Conservation (phyloP, 1,140 invertebrate genomes). For the Anadara kagoshimensis region DNA sequence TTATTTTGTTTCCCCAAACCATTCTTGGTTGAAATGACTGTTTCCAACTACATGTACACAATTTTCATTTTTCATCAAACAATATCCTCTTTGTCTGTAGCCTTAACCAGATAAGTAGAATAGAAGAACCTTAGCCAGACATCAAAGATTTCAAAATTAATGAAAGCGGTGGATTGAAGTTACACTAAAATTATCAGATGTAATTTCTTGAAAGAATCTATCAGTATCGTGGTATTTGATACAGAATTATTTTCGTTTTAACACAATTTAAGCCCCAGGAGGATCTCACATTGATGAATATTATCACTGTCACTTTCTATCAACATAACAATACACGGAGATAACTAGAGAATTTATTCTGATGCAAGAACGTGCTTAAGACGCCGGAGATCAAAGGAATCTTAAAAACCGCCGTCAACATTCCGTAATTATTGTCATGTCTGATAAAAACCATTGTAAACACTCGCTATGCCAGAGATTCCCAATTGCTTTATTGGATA, state of each 20-base stretch:
- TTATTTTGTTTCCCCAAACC: no score
- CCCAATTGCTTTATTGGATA: slow-evolving; percentile 15
- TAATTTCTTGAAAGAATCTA: no score
- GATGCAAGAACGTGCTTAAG: slow-evolving; percentile 16
- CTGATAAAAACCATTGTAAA: slow-evolving; percentile 8
- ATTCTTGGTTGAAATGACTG: no score
- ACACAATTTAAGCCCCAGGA: slow-evolving; percentile 5
- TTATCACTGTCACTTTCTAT: slow-evolving; percentile 11
- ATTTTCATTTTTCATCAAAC: no score
- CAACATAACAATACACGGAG: slow-evolving; percentile 5
- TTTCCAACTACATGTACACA: no score
- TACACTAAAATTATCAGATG: no score
- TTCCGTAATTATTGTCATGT: slow-evolving; percentile 10
- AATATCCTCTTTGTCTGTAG: no score
- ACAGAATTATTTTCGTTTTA: slow-evolving; percentile 9
- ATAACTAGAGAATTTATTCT: slow-evolving; percentile 14
- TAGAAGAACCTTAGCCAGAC: no score
- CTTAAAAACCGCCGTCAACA: slow-evolving; percentile 15
- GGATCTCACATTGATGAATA: slow-evolving; percentile 15
- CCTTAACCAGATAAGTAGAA: no score
- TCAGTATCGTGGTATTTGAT: neutral
- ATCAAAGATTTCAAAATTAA: no score
- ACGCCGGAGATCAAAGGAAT: slow-evolving; percentile 9
- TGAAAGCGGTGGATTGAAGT: no score
- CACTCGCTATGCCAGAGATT: neutral